Evolutionary conservation across 2,888 invertebrate species (phyloP).

Genomic region (Archips xylosteana): DNA sequence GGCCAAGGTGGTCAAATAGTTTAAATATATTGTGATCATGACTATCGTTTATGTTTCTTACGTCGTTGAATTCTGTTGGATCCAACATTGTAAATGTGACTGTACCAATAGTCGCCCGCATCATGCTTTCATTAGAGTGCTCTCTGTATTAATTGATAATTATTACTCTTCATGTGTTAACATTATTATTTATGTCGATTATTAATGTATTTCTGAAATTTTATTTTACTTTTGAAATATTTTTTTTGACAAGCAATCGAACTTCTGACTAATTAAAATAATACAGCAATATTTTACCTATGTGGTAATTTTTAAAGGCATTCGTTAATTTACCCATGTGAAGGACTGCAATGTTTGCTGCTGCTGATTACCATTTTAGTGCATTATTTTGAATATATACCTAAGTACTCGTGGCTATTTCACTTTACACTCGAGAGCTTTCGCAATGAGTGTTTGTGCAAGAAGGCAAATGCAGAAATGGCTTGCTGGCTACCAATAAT

Average conservation of each 20-base stretch:
- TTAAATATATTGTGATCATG: not conserved
- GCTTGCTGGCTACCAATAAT: not conserved
- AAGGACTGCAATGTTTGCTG: not conserved
- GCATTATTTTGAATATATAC: not conserved
- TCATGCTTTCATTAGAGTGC: not conserved
- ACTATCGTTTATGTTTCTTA: not conserved
- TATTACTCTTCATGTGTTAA: not conserved
- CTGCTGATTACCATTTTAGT: not conserved
- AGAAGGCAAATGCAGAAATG: not conserved
- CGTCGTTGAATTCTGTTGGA: not conserved
- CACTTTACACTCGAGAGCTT: not conserved
- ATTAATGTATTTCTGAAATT: not conserved
- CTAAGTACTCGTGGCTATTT: not conserved
- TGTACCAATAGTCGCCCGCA: conserved; percentile 1
- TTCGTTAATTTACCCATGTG: not conserved
- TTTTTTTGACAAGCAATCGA: not conserved
- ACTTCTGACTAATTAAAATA: not conserved
- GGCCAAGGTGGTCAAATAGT: not conserved
- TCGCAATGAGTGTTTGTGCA: not conserved
- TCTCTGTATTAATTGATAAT: not conserved
- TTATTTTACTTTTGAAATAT: not conserved
- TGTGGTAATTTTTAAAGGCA: not conserved
- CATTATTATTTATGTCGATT: not conserved
- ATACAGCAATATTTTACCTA: not conserved
- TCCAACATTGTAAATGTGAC: not conserved